Base-by-base conservation (phyloP, 2,797 vertebrate genomes). In the Fratercula arctica region DNA sequence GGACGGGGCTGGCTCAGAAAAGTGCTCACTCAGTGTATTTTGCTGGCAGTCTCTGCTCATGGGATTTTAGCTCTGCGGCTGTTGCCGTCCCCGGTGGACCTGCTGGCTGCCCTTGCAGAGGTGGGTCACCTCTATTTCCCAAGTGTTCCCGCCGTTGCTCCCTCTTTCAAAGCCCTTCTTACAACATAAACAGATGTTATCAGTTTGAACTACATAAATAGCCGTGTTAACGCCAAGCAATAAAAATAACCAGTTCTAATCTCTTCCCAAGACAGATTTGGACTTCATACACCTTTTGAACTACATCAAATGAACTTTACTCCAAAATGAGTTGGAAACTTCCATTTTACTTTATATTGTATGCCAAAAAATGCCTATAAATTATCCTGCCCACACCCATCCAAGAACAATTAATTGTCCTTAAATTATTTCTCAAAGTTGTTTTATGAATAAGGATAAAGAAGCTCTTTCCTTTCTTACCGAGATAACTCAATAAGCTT, bases 91-190 rank as follows among this genome's bases (percentile, higher is more conserved):
- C 35, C 41, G 23, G 21, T 15, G 59, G 70, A 61, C 50, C 19
- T n/a, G 51, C 63, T 87, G 81, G 69, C 63, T 85, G 74, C 54
- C 74, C 93, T 67, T 48, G 67, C 63, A 79, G 70, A 81, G 33
- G 67, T 81, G 57, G 12, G 57, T 87, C 67, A 89, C 56, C 43
- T 74, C 56, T 18, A 56, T 45, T 92, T 82, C 81, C 79, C 45
- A 85, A 35, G 10, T 9, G 15, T 16, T 79, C 39, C 53, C 3
- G 1, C 0, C 1, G 29, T 20, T 1, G 1, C 46, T 80, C 3
- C 1, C 21, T 78, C 17, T 3, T 75, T 69, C 61, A 90, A 79
- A 79, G 66, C 15, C 87, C 39, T 85, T 73, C 83, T 76, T 89
- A 59, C 33, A 86, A 78, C 46, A 64, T 45, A 84, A 95, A 75